Percentiles rank a stretch among this genome's conserved stretches.
These are phyloP conservation scores for Diachasmimorpha longicaudata DNA, from an alignment of 1,140 invertebrate species.

Conservation along the genomic window DNA sequence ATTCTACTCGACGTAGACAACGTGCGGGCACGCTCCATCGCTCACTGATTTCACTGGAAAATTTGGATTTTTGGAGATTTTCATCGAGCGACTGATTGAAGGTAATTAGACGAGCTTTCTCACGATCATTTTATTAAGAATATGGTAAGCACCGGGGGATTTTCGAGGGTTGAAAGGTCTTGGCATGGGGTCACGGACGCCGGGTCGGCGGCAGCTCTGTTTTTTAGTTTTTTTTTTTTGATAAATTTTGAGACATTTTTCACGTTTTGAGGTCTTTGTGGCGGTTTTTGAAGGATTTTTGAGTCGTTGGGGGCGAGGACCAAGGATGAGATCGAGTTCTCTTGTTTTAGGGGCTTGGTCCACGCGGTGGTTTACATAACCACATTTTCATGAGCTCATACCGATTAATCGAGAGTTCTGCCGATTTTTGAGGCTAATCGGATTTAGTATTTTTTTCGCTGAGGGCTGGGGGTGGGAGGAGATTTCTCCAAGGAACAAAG, in stretches of 20 bases:
- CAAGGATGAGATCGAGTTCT: not conserved
- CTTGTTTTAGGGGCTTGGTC: not conserved
- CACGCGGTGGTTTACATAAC: slow-evolving; percentile 48
- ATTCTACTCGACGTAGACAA: slow-evolving; percentile 40
- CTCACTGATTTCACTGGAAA: slow-evolving; percentile 10
- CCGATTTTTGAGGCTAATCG: not conserved
- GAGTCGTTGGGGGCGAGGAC: no score
- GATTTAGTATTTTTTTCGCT: not conserved
- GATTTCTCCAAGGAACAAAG: no score
- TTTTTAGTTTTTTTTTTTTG: no score
- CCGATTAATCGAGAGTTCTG: not conserved
- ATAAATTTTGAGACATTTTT: no score
- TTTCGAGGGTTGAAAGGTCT: not conserved
- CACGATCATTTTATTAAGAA: not conserved
- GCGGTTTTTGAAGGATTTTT: no score
- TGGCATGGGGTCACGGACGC: not conserved
- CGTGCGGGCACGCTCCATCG: slow-evolving; percentile 38
- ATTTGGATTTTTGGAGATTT: not conserved
- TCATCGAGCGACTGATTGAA: not conserved
- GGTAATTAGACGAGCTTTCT: not conserved
- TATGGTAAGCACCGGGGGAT: not conserved
- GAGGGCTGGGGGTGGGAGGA: no score
- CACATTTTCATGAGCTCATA: slow-evolving; percentile 15
- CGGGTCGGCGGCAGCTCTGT: no score
- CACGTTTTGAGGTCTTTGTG: no score